A percentile compares a stretch with the other conserved stretches of the same genome.
Conservation (phyloP, 2,797 vertebrate genomes). For the Amblyraja radiata region DNA sequence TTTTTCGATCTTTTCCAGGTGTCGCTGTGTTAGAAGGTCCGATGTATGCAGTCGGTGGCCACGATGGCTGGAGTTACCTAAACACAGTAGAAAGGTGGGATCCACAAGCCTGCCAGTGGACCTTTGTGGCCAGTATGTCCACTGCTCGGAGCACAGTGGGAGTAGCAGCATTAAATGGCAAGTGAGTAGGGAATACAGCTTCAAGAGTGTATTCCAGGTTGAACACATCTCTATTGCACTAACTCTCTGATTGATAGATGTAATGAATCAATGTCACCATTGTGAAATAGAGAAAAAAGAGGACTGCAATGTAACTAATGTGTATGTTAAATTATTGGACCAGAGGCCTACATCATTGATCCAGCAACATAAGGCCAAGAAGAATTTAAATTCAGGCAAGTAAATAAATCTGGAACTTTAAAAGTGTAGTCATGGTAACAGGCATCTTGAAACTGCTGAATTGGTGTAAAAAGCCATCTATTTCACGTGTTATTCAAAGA, state of each 20-base stretch:
- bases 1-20: constrained; percentile 49
- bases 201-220: constrained; percentile 4
- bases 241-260: not conserved
- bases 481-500: too few species aligned
- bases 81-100: constrained; percentile 70
- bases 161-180: constrained; percentile 67
- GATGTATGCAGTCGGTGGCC: constrained; percentile 68
- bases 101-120: constrained; percentile 67
- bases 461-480: too few species aligned
- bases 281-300: not conserved
- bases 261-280: not conserved
- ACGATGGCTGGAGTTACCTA: constrained; percentile 69
- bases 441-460: too few species aligned
- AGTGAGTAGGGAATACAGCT: constrained; percentile 57
- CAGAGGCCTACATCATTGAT: too few species aligned
- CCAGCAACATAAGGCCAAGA: too few species aligned
- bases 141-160: constrained; percentile 68
- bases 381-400: too few species aligned
- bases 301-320: not conserved
- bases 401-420: too few species aligned
- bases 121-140: constrained; percentile 68
- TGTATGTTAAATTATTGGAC: too few species aligned
- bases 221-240: not conserved
- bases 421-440: too few species aligned
- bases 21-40: constrained; percentile 68